Evolutionary conservation across 2,888 invertebrate genomes (phyloP), one percentile per base, ranked within the genome.

Genomic region (Ormyrus rosae): DNA sequence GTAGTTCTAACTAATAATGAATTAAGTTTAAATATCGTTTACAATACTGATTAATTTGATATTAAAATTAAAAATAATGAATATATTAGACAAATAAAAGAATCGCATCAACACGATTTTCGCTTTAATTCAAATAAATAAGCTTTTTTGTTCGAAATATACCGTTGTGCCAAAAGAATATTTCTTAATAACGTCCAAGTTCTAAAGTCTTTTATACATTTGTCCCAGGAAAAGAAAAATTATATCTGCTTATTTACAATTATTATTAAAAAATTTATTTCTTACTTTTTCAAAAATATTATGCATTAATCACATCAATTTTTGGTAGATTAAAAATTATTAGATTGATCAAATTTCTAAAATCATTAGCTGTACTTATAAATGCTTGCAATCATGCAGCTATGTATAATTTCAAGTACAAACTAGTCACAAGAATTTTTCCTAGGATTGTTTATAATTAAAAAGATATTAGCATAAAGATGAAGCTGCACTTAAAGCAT

Each of bases 81-180:
- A 63, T 56, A 55, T 55, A 50, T 45, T 71, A 77, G 48, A 48
- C 11, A 65, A 71, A 77, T 50, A 55, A 68, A 65, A 71, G 8
- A 64, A 13, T 72, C 19, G 48, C 63, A 75, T 9, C n/a, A 55
- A 45, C n/a, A 58, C 8, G 10, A 60, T 63, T 19, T 63, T 50
- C 13, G 61, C 19, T 46, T 60, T 6, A 65, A 72, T 7, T 11
- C 64, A 34, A 13, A 68, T 72, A 34, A 34, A 63, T 58, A 53
- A 63, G 11, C 11, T 76, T 65, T 8, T 80, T 56, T 34, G 34
- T 53, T 75, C 13, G 8, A 64, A 51, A 19, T 61, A 46, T 72
- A 81, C 81, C 81, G 74, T 81, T 81, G 81, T 81, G 81, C 68
- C 81, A 81, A 74, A 73, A 61, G 58, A 81, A 70, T 51, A 63